Base-by-base conservation (phyloP, 1,140 invertebrate species). In the Rhyacophila brunnea region DNA sequence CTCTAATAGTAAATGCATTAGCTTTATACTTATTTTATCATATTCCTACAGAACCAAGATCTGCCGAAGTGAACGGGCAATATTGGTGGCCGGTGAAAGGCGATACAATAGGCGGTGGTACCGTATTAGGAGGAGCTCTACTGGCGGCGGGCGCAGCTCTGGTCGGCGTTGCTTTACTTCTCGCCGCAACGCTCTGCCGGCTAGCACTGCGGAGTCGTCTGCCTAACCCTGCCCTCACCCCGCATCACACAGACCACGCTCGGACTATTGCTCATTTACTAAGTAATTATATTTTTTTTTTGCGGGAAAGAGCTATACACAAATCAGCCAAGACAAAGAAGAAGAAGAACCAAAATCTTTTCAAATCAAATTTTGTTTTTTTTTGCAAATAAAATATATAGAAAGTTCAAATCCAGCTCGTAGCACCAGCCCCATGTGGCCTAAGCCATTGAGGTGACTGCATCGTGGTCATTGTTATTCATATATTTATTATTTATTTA, bases 81-180 rank as follows among this genome's bases (percentile, higher is more conserved):
- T 65, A 52, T 44, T 65, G 62, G 62, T 65, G 62, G 62, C 62
- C 58, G 10, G 14, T 54, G 42, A 32, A 58, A 7, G 46, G 55
- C 1, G 2, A 28, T 15, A 49, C 35, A 11, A 7, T 14, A 5
- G 40, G 46, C 13, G 38, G 23, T 1, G 42, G 35, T 4, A 13
- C 13, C 10, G 43, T 23, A 6, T 14, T 42, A 4, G 49, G 23
- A 6, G 49, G 57, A 0, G 43, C 42, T 1, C 32, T 52, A 11
- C 43, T 59, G 18, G 49, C 57, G 4, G 15, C 34, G 17, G 57
- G 57, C 0, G 57, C 40, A 20, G 57, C 57, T 9, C 34, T 59
- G n/a, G 34, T 38, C 7, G 48, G 58, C 13, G 43, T 40, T 2
- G 36, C 34, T 6, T 10, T 57, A 1, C 11, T 60, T 17, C 20